Conservation (phyloP, 2,888 invertebrate genomes). For the Callinectes sapidus region DNA sequence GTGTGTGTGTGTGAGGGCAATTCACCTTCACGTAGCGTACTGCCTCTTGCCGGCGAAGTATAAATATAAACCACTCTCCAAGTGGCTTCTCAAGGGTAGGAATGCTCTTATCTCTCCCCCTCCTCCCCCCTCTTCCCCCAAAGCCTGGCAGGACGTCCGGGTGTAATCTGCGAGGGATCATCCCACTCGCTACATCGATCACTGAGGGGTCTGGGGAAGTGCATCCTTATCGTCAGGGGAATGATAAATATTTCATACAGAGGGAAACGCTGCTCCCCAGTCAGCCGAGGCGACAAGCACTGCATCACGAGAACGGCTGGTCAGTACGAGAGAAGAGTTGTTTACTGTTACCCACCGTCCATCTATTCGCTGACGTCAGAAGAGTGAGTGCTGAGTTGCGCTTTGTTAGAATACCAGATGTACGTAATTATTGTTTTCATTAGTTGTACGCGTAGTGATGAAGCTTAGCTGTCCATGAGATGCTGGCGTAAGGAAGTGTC, state of each 20-base stretch:
- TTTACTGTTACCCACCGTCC: not conserved
- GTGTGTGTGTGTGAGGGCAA: not conserved
- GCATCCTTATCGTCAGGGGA: constrained; percentile 1
- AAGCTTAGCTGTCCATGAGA: not conserved
- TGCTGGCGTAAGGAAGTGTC: not conserved
- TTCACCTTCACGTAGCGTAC: not conserved
- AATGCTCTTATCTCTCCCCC: constrained; percentile 22
- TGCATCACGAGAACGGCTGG: not conserved
- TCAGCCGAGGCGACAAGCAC: not conserved
- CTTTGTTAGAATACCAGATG: not conserved
- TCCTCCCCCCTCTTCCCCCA: not conserved
- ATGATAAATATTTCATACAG: not conserved
- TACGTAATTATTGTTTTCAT: not conserved
- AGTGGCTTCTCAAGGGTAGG: constrained; percentile 24
- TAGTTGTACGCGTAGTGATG: not conserved
- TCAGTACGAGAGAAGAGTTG: not conserved
- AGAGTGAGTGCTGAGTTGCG: not conserved
- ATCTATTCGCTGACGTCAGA: not conserved
- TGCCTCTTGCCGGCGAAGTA: not conserved
- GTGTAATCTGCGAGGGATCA: constrained; percentile 30
- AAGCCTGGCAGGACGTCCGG: constrained; percentile 35
- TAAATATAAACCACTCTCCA: constrained; percentile 30
- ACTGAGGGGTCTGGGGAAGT: not conserved
- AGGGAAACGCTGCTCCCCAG: not conserved
- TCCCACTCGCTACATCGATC: constrained; percentile 23